Conservation (phyloP, 2,113 vertebrate genomes). For the Toxotes chatareus region DNA sequence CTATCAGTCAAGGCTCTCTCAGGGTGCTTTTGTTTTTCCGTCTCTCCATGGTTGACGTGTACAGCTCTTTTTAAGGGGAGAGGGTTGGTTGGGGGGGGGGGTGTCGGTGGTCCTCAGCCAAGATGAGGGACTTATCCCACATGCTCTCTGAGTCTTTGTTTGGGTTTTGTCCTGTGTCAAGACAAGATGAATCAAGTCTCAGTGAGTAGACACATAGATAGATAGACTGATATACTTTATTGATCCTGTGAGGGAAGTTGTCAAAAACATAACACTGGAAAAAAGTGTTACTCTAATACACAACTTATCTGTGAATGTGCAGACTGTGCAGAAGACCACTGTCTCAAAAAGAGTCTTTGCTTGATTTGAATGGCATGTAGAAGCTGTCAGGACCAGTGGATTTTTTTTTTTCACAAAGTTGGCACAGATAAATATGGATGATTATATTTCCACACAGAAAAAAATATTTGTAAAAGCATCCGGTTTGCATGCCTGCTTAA, state of each 20-base stretch:
- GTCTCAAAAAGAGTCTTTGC: not conserved
- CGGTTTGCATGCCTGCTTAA: constrained; percentile 49
- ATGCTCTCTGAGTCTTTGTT: constrained; percentile 43
- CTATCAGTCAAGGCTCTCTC: constrained; percentile 57
- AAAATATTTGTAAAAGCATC: constrained; percentile 65
- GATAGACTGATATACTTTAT: too few relatives aligned
- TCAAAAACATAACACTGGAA: constrained; percentile 13
- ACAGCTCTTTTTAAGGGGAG: constrained; percentile 24
- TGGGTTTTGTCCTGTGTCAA: constrained; percentile 47
- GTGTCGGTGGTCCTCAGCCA: constrained; percentile 8
- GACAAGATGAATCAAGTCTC: constrained; percentile 43
- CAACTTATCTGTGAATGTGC: not conserved
- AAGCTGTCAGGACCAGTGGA: constrained; percentile 14
- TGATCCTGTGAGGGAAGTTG: too few relatives aligned
- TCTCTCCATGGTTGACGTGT: constrained; percentile 27
- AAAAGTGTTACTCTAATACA: constrained; percentile 4
- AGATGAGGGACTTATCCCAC: constrained; percentile 41
- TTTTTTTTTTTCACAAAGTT: not conserved
- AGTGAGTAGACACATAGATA: constrained; percentile 17
- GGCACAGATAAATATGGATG: constrained; percentile 33
- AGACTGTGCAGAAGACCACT: not conserved
- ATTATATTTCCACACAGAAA: constrained; percentile 41
- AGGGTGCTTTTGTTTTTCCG: constrained; percentile 48
- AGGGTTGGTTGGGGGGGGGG: constrained; percentile 1
- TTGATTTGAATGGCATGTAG: constrained; percentile 1